Evolutionary conservation across 2,113 vertebrate species (phyloP).

Genomic region (Tetraodon nigroviridis): DNA sequence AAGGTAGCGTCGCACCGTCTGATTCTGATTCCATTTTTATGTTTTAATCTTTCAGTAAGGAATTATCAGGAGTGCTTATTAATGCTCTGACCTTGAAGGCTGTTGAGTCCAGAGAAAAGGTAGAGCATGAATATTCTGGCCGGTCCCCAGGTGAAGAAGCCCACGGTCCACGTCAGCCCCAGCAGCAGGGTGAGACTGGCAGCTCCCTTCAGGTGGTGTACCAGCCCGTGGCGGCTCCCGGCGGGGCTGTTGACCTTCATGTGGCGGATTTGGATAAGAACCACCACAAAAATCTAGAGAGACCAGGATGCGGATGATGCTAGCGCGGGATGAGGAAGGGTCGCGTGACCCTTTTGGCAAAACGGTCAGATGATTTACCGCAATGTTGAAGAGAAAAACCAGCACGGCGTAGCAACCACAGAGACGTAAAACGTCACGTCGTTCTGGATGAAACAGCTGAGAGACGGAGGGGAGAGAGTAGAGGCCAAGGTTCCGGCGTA

Average conservation of each 20-base stretch:
- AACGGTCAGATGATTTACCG: conserved; percentile 42
- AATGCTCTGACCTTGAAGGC: conserved; percentile 79
- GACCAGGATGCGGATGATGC: not conserved
- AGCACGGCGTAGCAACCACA: conserved; percentile 79
- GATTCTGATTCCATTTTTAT: conserved; percentile 5
- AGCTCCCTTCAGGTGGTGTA: conserved; percentile 79
- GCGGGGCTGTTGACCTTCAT: conserved; percentile 73
- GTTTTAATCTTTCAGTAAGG: too few species aligned
- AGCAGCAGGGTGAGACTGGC: conserved; percentile 83
- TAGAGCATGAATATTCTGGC: conserved; percentile 79
- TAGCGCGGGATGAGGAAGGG: not conserved
- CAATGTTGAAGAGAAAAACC: conserved; percentile 78
- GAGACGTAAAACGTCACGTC: conserved; percentile 78
- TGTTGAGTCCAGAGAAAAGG: conserved; percentile 85
- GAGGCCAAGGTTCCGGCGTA: too few species aligned
- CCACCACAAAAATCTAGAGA: conserved; percentile 77
- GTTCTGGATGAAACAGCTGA: conserved; percentile 87
- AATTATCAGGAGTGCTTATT: not conserved
- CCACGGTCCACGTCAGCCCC: conserved; percentile 84
- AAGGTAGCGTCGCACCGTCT: conserved; percentile 33
- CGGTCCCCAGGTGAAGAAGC: conserved; percentile 82
- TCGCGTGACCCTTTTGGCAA: not conserved
- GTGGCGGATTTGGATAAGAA: conserved; percentile 80
- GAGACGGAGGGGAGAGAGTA: not conserved
- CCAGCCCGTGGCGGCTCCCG: conserved; percentile 56